Base-by-base conservation (phyloP, 2,888 invertebrate genomes). In the Euphydryas editha region DNA sequence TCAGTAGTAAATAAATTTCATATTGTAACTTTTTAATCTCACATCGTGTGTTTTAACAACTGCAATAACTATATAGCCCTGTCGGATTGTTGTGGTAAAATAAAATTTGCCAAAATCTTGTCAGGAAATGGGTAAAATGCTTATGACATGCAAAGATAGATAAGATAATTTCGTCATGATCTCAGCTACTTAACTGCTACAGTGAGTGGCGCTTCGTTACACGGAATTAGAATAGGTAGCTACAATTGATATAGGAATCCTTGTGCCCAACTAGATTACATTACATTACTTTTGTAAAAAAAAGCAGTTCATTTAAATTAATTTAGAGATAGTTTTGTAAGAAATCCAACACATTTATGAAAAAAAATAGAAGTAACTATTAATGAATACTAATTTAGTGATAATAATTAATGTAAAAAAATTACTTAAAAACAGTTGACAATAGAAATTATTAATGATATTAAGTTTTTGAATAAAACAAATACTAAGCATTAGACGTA, bases 261-360 rank as follows among this genome's bases (percentile, higher is more conserved):
- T 54, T 54, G 15, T 54, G 54, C n/a, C 4, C 8, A 2, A 54
- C 4, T 30, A 13, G 24, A 2, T 15, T 24, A 5, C 11, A 24
- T 7, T 51, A n/a, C 51, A 24, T 15, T 8, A 51, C 66, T 68
- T 65, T 68, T 49, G 39, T 72, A 70, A 72, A 63, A 75, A 39
- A 39, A 11, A 39, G 7, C n/a, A 15, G 11, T 11, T 39, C 10
- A 7, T 7, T 39, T 39, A 39, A n/a, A n/a, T 36, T 36, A 1
- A 37, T 37, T 37, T 11, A 8, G 2, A 37, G 8, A 37, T 11
- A 37, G 37, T 37, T 4, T 37, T 37, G 37, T 37, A 4, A 10
- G 11, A 24, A 24, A 24, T 6, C 24, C 24, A 6, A 24, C 24
- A 4, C 2, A 24, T 24, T 24, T 4, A 6, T 24, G 24, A 6